Percentiles rank a stretch among this genome's conserved stretches.
phyloP scores from a whole-genome alignment of 37 sponge, comb jelly and placozoan species.

The Lycopodina hypogea region DNA sequence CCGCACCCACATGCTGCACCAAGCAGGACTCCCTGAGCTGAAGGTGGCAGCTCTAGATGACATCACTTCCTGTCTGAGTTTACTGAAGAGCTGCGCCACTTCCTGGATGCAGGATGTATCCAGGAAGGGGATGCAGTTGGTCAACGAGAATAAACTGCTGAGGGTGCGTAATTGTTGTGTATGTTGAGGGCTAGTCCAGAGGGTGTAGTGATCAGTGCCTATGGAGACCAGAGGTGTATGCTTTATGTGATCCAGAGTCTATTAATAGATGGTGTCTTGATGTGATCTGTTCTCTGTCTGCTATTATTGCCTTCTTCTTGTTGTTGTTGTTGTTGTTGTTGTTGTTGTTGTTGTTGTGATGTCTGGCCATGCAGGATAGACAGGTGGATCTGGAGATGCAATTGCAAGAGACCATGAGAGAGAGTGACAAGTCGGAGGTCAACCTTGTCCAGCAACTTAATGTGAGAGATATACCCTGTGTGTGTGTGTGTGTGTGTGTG shows the following conservation, averaged over 20 bases:
- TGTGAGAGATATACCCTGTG: conserved; percentile 1
- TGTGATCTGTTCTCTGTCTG: too few relatives aligned
- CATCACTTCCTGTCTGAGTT: conserved; percentile 54
- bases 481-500: too few relatives aligned
- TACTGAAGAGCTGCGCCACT: conserved; percentile 38
- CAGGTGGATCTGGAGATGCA: conserved; percentile 54
- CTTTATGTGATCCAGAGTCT: too few relatives aligned
- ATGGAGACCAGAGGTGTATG: too few relatives aligned
- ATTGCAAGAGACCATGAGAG: conserved; percentile 46
- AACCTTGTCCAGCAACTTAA: conserved; percentile 18
- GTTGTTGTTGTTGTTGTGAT: neutral
- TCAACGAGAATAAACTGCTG: conserved; percentile 17
- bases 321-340: neutral
- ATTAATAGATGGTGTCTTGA: too few relatives aligned
- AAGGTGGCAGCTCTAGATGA: conserved; percentile 45
- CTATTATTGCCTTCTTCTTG: neutral
- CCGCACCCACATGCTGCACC: neutral
- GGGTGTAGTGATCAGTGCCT: too few relatives aligned
- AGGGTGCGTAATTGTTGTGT: conserved; percentile 5
- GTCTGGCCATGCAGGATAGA: neutral
- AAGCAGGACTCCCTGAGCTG: conserved; percentile 11
- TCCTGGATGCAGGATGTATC: conserved; percentile 25
- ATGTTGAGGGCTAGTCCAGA: too few relatives aligned
- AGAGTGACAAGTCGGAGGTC: conserved; percentile 43
- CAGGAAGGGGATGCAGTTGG: neutral